A percentile compares a stretch with the other conserved stretches of the same genome.
These are phyloP conservation scores for Drosophila takahashii DNA, from an alignment of 1,140 invertebrate genomes.

Conservation along the genomic window DNA sequence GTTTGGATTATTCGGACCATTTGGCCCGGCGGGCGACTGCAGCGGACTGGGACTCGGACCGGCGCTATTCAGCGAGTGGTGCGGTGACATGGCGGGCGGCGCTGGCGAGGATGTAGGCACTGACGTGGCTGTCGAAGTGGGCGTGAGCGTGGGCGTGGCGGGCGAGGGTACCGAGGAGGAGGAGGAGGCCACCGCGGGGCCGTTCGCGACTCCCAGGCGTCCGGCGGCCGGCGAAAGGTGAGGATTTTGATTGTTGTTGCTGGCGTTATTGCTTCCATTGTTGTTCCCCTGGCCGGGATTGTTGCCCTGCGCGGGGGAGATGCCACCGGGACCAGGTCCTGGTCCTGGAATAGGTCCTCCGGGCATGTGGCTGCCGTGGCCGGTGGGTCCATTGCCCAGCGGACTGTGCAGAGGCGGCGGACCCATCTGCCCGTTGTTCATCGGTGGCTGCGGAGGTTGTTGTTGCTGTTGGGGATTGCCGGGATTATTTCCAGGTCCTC, in stretches of 20 bases:
- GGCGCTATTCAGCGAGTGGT: slow-evolving; percentile 74
- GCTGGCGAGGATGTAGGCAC: slow-evolving; percentile 83
- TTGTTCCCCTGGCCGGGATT: slow-evolving; percentile 68
- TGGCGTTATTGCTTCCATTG: slow-evolving; percentile 70
- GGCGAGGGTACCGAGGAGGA: slow-evolving; percentile 53
- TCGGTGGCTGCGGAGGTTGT: slow-evolving; percentile 80
- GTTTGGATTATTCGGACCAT: slow-evolving; percentile 44
- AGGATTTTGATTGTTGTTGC: slow-evolving; percentile 82
- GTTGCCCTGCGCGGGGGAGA: slow-evolving; percentile 63
- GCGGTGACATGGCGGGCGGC: slow-evolving; percentile 81
- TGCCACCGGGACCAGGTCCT: slow-evolving; percentile 68
- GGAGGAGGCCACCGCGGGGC: slow-evolving; percentile 55
- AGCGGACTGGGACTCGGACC: slow-evolving; percentile 77
- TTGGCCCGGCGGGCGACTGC: slow-evolving; percentile 84
- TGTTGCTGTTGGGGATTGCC: slow-evolving; percentile 53
- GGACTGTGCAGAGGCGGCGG: slow-evolving; percentile 82
- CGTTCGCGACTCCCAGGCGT: slow-evolving; percentile 76
- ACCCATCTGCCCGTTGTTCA: slow-evolving; percentile 84
- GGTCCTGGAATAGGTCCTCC: slow-evolving; percentile 75
- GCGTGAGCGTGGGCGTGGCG: slow-evolving; percentile 45
- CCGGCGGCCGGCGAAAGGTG: slow-evolving; percentile 69
- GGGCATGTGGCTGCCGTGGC: slow-evolving; percentile 71
- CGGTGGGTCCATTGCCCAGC: slow-evolving; percentile 76
- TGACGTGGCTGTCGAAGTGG: slow-evolving; percentile 63
- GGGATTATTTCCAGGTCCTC: slow-evolving; percentile 85